Conservation (phyloP, 1,140 invertebrate species). For the Semibalanus balanoides region DNA sequence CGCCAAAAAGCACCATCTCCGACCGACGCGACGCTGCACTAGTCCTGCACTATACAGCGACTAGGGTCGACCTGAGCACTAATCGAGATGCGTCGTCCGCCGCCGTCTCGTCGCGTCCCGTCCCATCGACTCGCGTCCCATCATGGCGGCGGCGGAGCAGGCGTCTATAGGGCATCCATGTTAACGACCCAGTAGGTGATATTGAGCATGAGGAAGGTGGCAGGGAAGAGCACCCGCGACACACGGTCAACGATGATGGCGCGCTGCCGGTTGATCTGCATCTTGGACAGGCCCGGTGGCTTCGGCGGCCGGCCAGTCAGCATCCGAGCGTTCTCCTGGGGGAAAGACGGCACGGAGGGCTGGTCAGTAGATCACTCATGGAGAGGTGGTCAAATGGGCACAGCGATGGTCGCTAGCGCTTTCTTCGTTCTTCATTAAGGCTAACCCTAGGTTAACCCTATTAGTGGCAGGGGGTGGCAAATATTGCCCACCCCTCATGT, state of each 20-base stretch:
- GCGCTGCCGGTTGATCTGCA: constrained; percentile 21
- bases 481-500: too few relatives aligned
- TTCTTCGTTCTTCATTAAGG: too few relatives aligned
- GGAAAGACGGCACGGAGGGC: too few relatives aligned
- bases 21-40: too few relatives aligned
- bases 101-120: background rate
- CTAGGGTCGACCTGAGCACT: background rate
- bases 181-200: constrained; percentile 28
- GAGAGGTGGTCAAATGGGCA: too few relatives aligned
- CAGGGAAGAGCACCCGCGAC: constrained; percentile 29
- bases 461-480: too few relatives aligned
- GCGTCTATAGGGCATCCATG: constrained; percentile 14
- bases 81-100: background rate
- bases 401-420: too few relatives aligned
- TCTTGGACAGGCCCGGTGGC: constrained; percentile 16
- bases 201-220: constrained; percentile 30
- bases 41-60: too few relatives aligned
- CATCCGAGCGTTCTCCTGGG: background rate
- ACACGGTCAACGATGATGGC: constrained; percentile 28
- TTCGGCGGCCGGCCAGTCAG: constrained; percentile 14
- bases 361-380: too few relatives aligned
- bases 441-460: too few relatives aligned
- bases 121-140: too few relatives aligned
- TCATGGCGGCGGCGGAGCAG: background rate
- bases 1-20: too few relatives aligned